Base-by-base conservation (phyloP, 2,113 vertebrate genomes). In the Gyps fulvus region DNA sequence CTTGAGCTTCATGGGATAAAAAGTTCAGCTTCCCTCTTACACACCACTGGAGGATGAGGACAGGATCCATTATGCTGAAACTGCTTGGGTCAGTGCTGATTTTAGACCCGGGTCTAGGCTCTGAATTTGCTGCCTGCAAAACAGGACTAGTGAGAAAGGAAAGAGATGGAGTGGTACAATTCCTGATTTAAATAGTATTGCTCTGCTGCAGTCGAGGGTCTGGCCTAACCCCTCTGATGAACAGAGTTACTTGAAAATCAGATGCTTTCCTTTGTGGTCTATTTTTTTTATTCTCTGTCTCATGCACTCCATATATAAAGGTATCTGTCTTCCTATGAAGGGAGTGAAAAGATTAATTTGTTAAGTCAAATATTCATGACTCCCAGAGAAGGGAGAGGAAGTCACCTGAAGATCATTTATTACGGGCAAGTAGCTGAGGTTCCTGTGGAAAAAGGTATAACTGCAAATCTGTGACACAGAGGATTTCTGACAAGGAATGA, bases 281-380 rank as follows among this genome's bases (percentile, higher is more conserved):
- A 9, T 70, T 54, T 63, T 78, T 82, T 8, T 69, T 8, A n/a
- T 45, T 23, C 17, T 73, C 59, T 67, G 31, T 74, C 66, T 92
- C 57, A 58, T n/a, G 10, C 25, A 54, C 32, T 89, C 32, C 34
- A 45, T 76, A 38, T 71, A 67, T 85, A 87, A 91, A 85, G 40
- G 34, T 65, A 72, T 87, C 77, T 95, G 52, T 87, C 77, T 89
- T 74, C 43, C 23, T 69, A 5, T 36, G 62, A 93, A 82, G 34
- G 66, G 69, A 91, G 43, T 27, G 45, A 85, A 95, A 89, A 89
- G 89, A 95, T 85, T 97, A 78, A 94, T 95, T 93, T 95, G 61
- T 93, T 87, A 94, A 94, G 70, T 91, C 83, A 97, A 89, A 91
- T 89, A 84, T 94, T 92, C 65, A 76, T 79, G 83, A 80, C 40